A percentile compares a stretch with the other conserved stretches of the same genome.
Evolutionary conservation across 1,140 invertebrate species (phyloP).

Genomic region (Cyphomyrmex costatus): DNA sequence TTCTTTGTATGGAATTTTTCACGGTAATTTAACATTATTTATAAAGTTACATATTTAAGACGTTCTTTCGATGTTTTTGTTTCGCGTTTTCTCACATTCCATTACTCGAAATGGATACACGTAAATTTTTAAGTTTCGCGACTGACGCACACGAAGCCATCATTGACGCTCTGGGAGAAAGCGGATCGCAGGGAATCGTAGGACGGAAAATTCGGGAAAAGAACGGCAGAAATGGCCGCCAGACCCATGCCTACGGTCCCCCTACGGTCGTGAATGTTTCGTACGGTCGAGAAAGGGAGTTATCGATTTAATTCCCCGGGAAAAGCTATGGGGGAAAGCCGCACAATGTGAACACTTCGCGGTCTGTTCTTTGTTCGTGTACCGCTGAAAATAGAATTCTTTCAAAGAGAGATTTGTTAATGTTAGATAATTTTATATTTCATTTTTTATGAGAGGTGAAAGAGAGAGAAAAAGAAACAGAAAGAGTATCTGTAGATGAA

Average conservation of each 20-base stretch:
- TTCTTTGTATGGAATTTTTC: not conserved
- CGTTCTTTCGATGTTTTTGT: not conserved
- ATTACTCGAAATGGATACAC: not conserved
- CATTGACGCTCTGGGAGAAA: not conserved
- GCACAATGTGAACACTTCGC: conserved; percentile 45
- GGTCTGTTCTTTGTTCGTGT: conserved; percentile 61
- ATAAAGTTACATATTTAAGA: not conserved
- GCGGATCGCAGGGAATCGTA: not conserved
- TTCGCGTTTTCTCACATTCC: not conserved
- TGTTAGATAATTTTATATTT: conserved; percentile 12
- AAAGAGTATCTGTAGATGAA: not conserved
- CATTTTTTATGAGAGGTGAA: not conserved
- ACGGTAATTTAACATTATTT: not conserved
- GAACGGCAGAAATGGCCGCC: conserved; percentile 29
- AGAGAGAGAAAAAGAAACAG: not conserved
- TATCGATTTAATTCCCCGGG: conserved; percentile 85
- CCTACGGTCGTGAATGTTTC: conserved; percentile 80
- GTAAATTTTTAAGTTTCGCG: conserved; percentile 4
- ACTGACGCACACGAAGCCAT: not conserved
- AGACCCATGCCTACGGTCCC: conserved; percentile 53
- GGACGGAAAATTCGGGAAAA: conserved; percentile 45
- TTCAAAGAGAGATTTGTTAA: not conserved
- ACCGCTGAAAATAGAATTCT: conserved; percentile 19
- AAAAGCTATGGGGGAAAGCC: conserved; percentile 79
- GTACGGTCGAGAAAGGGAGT: conserved; percentile 77